phyloP scores from a whole-genome alignment of 1,140 invertebrate genomes.

The Tyrophagus putrescentiae region DNA sequence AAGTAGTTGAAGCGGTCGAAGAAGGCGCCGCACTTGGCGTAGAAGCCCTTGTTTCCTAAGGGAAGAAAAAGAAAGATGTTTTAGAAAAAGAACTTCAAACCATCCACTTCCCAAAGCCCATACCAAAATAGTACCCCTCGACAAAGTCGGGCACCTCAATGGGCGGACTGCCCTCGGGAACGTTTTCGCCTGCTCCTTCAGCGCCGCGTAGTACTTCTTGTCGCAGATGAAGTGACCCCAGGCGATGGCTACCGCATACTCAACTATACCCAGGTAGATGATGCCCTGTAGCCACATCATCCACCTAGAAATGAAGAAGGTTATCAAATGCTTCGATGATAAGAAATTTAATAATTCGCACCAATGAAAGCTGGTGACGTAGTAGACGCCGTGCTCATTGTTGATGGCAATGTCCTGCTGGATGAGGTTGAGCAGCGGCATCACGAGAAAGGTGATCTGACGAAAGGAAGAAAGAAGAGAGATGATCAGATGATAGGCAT shows the following conservation, averaged over 20 bases:
- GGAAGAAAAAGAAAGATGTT: neutral
- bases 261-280: conserved; percentile 4
- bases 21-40: neutral
- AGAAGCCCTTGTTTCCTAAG: neutral
- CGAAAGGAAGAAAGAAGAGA: no score
- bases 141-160: neutral
- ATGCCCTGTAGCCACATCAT: conserved; percentile 16
- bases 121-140: conserved; percentile 16
- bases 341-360: no score
- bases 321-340: no score
- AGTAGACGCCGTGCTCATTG: neutral
- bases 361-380: conserved; percentile 16
- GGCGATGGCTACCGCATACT: conserved; percentile 17
- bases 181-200: neutral
- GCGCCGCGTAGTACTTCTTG: no score
- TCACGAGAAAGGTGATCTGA: neutral
- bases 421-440: neutral
- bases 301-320: no score
- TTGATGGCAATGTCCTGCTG: neutral
- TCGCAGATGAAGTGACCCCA: conserved; percentile 18
- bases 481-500: neutral
- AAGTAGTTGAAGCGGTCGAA: neutral
- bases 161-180: no score
- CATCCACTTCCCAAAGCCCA: neutral
- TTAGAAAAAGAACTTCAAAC: neutral